Evolutionary conservation across 2,888 invertebrate species (phyloP).

Genomic region (Platycheirus rosarum): DNA sequence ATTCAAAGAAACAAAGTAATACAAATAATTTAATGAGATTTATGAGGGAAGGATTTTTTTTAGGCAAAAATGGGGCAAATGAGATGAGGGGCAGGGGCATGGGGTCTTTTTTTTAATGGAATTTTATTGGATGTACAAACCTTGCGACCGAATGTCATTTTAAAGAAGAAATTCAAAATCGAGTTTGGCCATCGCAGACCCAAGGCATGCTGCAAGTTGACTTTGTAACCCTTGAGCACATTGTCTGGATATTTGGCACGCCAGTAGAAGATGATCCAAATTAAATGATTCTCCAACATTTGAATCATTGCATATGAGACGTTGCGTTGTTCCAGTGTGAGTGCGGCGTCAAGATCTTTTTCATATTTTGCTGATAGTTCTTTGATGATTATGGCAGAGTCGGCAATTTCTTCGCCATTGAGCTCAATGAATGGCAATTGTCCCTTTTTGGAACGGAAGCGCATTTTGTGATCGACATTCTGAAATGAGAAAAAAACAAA

Average conservation of each 20-base stretch:
- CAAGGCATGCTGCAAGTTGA: conserved; percentile 93
- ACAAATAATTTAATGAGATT: conserved; percentile 33
- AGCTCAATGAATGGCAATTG: conserved; percentile 97
- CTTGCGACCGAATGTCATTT: conserved; percentile 93
- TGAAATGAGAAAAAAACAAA: conserved; percentile 83
- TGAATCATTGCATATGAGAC: conserved; percentile 95
- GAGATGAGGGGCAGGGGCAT: conserved; percentile 2
- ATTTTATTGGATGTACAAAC: conserved; percentile 83
- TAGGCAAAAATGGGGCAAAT: conserved; percentile 3
- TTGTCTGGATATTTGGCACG: conserved; percentile 95
- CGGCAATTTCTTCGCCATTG: conserved; percentile 96
- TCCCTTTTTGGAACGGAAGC: conserved; percentile 96
- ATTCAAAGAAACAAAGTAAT: conserved; percentile 61
- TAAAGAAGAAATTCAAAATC: conserved; percentile 94
- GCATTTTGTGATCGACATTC: conserved; percentile 97
- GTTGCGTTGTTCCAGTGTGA: conserved; percentile 93
- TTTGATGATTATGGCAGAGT: conserved; percentile 95
- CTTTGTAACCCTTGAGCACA: conserved; percentile 94
- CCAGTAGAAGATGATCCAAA: conserved; percentile 96
- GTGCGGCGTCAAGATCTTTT: conserved; percentile 91
- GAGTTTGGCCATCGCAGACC: conserved; percentile 94
- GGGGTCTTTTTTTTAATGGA: conserved; percentile 11
- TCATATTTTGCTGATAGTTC: conserved; percentile 92
- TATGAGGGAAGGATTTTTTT: conserved; percentile 16
- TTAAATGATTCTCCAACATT: conserved; percentile 96